Conservation (phyloP, 2,888 invertebrate genomes). For the Rotaria socialis region DNA sequence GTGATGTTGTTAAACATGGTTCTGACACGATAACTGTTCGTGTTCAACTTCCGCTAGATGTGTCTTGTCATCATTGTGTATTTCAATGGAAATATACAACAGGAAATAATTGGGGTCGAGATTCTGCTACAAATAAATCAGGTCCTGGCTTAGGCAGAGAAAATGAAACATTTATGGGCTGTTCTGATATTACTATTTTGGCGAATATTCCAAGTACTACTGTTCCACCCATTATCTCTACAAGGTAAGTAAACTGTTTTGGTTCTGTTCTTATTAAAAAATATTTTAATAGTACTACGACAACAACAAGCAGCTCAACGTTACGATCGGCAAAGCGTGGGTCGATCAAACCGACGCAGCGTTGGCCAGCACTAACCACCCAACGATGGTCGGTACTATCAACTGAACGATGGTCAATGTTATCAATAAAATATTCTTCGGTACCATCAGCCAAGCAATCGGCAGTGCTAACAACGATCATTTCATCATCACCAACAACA, state of each 20-base stretch:
- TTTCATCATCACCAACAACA: neutral
- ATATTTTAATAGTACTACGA: neutral
- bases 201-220: neutral
- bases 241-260: neutral
- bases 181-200: slow-evolving; percentile 23
- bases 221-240: neutral
- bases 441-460: neutral
- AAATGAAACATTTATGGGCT: slow-evolving; percentile 13
- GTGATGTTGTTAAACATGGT: neutral
- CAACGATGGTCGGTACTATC: too few relatives aligned
- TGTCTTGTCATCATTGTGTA: slow-evolving; percentile 41
- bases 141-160: neutral
- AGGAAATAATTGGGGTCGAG: slow-evolving; percentile 42
- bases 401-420: too few relatives aligned
- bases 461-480: too few relatives aligned
- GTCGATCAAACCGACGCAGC: neutral
- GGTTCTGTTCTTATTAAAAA: neutral
- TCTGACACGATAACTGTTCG: neutral
- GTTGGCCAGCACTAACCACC: neutral
- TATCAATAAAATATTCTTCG: neutral
- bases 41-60: slow-evolving; percentile 32
- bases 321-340: neutral
- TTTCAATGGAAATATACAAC: slow-evolving; percentile 45
- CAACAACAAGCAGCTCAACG: neutral
- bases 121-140: neutral